Conservation (phyloP, 1,140 invertebrate species). For the Pseudomyrmex cubaensis region DNA sequence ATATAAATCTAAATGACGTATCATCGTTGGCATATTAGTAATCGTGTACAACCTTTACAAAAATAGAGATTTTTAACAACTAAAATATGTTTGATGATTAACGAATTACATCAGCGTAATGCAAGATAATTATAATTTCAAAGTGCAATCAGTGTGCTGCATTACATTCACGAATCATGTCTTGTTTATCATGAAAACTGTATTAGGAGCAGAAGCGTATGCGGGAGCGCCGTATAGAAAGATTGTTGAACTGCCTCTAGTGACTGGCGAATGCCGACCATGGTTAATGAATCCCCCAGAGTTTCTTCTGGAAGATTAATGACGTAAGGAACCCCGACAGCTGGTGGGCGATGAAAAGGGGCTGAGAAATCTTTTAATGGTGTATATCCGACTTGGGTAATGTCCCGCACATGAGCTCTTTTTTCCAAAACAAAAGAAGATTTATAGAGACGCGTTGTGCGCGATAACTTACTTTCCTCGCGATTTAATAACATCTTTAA, state of each 20-base stretch:
- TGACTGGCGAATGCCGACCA: constrained; percentile 60
- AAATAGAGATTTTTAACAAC: background rate
- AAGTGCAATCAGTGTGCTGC: background rate
- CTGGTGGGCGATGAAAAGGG: constrained; percentile 45
- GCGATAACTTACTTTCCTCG: constrained; percentile 12
- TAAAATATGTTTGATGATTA: background rate
- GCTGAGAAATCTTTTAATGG: constrained; percentile 47
- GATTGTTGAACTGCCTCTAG: constrained; percentile 59
- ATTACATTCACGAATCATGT: background rate
- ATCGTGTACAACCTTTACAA: too few species aligned
- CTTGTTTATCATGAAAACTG: constrained; percentile 27
- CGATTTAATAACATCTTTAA: background rate
- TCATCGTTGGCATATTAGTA: too few species aligned
- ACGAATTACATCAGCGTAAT: background rate
- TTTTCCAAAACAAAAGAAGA: constrained; percentile 20
- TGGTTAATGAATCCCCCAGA: constrained; percentile 71
- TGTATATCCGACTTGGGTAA: constrained; percentile 42
- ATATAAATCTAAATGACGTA: too few species aligned
- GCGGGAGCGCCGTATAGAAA: constrained; percentile 24
- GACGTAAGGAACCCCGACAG: constrained; percentile 56
- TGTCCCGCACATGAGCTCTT: constrained; percentile 28
- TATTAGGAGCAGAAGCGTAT: constrained; percentile 19
- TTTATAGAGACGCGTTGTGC: constrained; percentile 40
- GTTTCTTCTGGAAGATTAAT: constrained; percentile 71
- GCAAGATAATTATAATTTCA: constrained; percentile 18